These are phyloP conservation scores for Dastarcus helophoroides DNA, from an alignment of 2,888 invertebrate species.

Conservation along the genomic window DNA sequence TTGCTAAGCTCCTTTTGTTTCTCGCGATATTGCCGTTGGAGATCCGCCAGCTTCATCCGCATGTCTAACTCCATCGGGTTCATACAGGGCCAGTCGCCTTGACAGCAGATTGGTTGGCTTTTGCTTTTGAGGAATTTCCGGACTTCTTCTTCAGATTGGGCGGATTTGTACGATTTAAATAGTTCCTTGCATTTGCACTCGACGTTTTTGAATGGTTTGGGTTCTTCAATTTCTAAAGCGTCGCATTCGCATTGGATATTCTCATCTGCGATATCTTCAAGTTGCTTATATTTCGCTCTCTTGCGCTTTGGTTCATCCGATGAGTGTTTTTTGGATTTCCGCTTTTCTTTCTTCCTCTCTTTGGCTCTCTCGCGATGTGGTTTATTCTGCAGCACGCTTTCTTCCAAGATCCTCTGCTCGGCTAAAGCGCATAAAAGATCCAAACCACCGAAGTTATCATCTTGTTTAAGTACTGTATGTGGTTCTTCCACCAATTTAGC, in stretches of 20 bases:
- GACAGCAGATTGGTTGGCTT: conserved; percentile 24
- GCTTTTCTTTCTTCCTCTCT: conserved; percentile 15
- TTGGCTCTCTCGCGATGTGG: conserved; percentile 20
- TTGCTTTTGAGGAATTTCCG: conserved; percentile 32
- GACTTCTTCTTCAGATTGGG: conserved; percentile 37
- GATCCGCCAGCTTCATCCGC: conserved; percentile 67
- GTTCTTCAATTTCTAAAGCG: conserved; percentile 26
- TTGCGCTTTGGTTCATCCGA: conserved; percentile 36
- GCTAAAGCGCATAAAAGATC: conserved; percentile 73
- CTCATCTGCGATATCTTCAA: conserved; percentile 21
- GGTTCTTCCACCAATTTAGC: conserved; percentile 41
- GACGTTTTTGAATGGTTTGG: conserved; percentile 33
- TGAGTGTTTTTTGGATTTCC: conserved; percentile 20
- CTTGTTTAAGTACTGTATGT: conserved; percentile 25
- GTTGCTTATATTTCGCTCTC: conserved; percentile 35
- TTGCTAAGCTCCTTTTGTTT: conserved; percentile 73
- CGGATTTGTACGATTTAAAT: conserved; percentile 29
- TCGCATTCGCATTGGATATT: conserved; percentile 13
- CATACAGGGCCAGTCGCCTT: conserved; percentile 40
- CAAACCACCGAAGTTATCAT: conserved; percentile 49
- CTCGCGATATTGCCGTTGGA: conserved; percentile 71
- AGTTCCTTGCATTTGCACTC: conserved; percentile 24
- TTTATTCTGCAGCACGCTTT: conserved; percentile 35
- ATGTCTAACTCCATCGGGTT: conserved; percentile 71
- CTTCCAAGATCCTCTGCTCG: conserved; percentile 72